Evolutionary conservation across 2,888 invertebrate genomes (phyloP), one percentile per base, ranked within the genome.

Genomic region (Limnephilus lunatus): DNA sequence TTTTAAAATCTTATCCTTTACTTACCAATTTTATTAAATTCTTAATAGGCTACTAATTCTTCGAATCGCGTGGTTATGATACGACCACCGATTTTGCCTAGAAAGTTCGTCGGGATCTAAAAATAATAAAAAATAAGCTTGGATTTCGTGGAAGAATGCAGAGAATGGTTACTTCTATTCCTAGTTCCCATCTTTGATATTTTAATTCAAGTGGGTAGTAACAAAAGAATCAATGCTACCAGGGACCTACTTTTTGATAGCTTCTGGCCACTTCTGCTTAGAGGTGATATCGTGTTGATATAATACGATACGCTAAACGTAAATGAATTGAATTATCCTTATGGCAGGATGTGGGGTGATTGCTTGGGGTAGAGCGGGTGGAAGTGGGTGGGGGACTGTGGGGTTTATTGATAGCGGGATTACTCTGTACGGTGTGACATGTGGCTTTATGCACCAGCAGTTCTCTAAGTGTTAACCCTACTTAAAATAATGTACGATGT

Each of bases 281-380:
- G 32, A 85, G 48, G 19, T 86, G 87, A 68, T 44, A 86, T 1
- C 44, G 39, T 91, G 81, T 68, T 68, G 53, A 68, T 68, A 68
- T 68, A 68, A 68, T 68, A 91, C 85, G 81, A 81, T 68, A 44
- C 68, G 68, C 39, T 87, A 44, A 87, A 81, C 87, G 87, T 86
- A 91, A 91, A 91, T 87, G 87, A 91, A 91, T 91, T 87, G 86
- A 91, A 87, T 91, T 91, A 81, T 91, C 19, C 44, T 30, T 53
- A 39, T 32, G 85, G 85, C 14, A 25, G 53, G 53, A 68, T 15
- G 19, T 14, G 53, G 53, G 53, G 19, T 53, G 53, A 53, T 68
- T 68, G 53, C 53, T 68, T 68, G 7, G 53, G 53, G 53, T 68
- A 14, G 48, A 48, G 25, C 25, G 85, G 85, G 9, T 15, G 25